Conservation (phyloP, 2,113 vertebrate genomes). For the Hirundichthys speculiger region DNA sequence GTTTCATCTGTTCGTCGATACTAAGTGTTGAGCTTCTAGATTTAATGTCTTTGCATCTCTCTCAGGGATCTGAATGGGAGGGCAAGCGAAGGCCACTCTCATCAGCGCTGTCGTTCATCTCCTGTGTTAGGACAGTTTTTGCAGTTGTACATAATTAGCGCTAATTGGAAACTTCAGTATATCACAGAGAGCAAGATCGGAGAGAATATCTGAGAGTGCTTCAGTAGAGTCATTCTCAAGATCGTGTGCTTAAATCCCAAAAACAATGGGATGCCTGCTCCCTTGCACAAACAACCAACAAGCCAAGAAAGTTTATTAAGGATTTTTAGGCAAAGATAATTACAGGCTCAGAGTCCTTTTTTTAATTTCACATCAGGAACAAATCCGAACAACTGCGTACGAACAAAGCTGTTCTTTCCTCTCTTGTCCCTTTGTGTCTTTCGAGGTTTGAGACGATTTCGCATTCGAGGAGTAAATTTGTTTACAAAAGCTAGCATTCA, state of each 20-base stretch:
- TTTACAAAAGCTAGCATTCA: conserved; percentile 39
- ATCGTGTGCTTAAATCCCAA: conserved; percentile 3
- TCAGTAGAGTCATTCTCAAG: conserved; percentile 7
- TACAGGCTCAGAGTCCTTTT: conserved; percentile 1
- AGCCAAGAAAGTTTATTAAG: not conserved
- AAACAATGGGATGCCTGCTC: not conserved
- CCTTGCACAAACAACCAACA: conserved; percentile 26
- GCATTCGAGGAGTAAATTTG: conserved; percentile 27
- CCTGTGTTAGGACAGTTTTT: conserved; percentile 70
- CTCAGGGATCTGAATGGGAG: conserved; percentile 46
- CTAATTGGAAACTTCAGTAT: conserved; percentile 66
- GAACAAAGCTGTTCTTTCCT: conserved; percentile 34
- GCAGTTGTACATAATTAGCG: conserved; percentile 47
- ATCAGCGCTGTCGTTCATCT: conserved; percentile 67
- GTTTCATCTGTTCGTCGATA: conserved; percentile 9
- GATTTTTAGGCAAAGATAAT: conserved; percentile 1
- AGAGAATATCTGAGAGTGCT: conserved; percentile 14
- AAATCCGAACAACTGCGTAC: conserved; percentile 9
- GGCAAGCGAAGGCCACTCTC: conserved; percentile 60
- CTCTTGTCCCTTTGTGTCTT: conserved; percentile 20
- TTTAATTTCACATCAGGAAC: conserved; percentile 14
- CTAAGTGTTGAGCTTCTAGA: conserved; percentile 22
- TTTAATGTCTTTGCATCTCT: conserved; percentile 32
- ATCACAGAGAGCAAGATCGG: conserved; percentile 39
- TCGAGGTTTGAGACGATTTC: conserved; percentile 44